Evolutionary conservation across 2,113 vertebrate genomes (phyloP), one percentile per base, ranked within the genome.

Genomic region (Ameiurus melas): DNA sequence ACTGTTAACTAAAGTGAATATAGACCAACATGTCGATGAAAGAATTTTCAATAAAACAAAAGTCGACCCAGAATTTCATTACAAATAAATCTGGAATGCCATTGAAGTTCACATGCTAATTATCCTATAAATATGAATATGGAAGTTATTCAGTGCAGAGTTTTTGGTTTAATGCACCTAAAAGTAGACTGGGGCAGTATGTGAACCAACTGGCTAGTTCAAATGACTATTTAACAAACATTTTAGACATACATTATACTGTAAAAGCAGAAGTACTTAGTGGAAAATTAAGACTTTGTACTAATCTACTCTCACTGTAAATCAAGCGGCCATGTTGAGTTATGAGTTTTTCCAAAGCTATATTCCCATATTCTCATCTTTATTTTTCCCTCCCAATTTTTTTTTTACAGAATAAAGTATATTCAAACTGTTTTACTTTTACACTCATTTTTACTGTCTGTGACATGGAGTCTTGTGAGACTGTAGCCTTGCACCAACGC

Each of bases 401-500:
- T 16, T 25, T 77, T 51, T 79, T 77, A 79, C 47, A n/a, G 10
- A 55, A 79, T 6, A n/a, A 53, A 58, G 8, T 33, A 36, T 33
- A 47, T 77, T 39, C 39, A 77, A 81, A 12, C 8, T 58, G 19
- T 10, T 57, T 10, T 20, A 79, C n/a, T 19, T 33, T 57, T 10
- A 57, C 51, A 55, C 14, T 3, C 1, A 55, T 30, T 55, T 4
- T 43, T 12, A 75, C 20, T 17, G 13, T 17, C 25, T 16, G 78
- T 78, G 33, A 79, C 83, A 53, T 17, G 5, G 53, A 22, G 60
- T 58, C 89, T 53, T 36, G 20, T 0, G 27, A 64, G 71, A 47
- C 81, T 43, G 43, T 22, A 80, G 85, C 79, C 60, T 88, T 70
- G 79, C 84, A 80, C 30, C 16, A 36, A 53, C 68, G 64, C 9